Evolutionary conservation across 1,140 invertebrate species (phyloP), one percentile per base, ranked within the genome.

Genomic region (Brachionus plicatilis): DNA sequence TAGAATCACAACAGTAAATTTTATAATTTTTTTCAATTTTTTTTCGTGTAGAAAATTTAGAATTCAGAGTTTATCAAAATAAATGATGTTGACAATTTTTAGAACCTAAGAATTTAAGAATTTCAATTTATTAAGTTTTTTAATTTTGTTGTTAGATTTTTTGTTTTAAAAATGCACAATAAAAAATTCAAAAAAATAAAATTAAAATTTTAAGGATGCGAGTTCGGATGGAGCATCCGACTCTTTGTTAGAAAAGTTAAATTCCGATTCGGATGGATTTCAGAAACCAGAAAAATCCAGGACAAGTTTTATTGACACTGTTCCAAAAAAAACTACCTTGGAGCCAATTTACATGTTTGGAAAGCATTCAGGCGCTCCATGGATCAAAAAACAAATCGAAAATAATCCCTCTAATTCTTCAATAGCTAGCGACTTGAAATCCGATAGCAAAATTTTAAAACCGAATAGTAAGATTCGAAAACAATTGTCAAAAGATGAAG

Each of bases 291-390:
- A 70, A 33, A 70, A 70, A 70, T 33, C 37, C 9, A 60, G 20
- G 7, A 60, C 53, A n/a, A 68, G 14, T 68, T 33, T 41, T 14
- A 4, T 41, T 33, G 66, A 68, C 14, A 33, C 27, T 43, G 12
- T 3, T 20, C n/a, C 37, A 14, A 50, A 50, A 11, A 76, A 76
- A 20, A 27, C 17, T 24, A 50, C 8, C 17, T 37, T 50, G 12
- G 72, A 76, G 14, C 72, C 72, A 20, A 76, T 76, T 50, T 76
- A 76, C n/a, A 76, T 76, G 72, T 76, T 76, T 76, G 72, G 72
- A 14, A 29, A 37, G 5, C 47, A 76, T 24, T 50, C 43, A 47
- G 72, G 72, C 11, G 72, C 72, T 24, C 47, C 72, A 27, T 76
- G 72, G 72, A 29, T 76, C 1, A 76, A 50, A 20, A 76, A 76